Base-by-base conservation (phyloP, 2,113 vertebrate species). In the Pantherophis guttatus region DNA sequence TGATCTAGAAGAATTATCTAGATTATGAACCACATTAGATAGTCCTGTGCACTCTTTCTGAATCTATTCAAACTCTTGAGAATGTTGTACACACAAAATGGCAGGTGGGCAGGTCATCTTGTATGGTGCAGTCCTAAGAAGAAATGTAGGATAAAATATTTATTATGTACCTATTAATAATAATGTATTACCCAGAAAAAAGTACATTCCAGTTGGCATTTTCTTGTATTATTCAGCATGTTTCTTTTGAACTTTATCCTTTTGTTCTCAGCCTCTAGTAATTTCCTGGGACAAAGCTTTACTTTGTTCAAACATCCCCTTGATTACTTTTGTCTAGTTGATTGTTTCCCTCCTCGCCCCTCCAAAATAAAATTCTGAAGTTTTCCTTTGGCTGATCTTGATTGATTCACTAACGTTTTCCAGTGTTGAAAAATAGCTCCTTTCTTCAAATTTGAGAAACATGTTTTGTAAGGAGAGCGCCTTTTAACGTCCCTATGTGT, bases 391-490 rank as follows among this genome's bases (percentile, higher is more conserved):
- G 91, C 70, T 95, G 65, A 87, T 93, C 57, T 94, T 95, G 92
- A 86, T 91, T 93, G 90, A 85, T 21, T 15, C 7, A 65, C 50
- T 90, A 86, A 39, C 59, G 13, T 53, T 81, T 23, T 54, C 29
- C 62, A 85, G 50, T 93, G 44, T 86, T 58, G 93, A 91, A 94
- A 89, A 93, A 81, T 93, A n/a, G 17, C 81, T 94, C 54, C 92
- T 93, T 94, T 94, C 39, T 90, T 93, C 88, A 92, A 75, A 44
- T 54, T 86, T 24, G 75, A 93, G 87, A 94, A 95, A 90, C 6
- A 62, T 26, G 11, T 86, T 48, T 15, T 24, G 90, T 12, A 90
- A 94, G 90, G 23, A 91, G n/a, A 52, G 88, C 33, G 85, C 93
- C 93, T 92, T 94, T 7, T 54, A 92, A 89, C 21, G 48, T 90